A percentile compares a stretch with the other conserved stretches of the same genome.
Evolutionary conservation across 2,888 invertebrate genomes (phyloP).

Genomic region (Agonopterix alstromeriana): DNA sequence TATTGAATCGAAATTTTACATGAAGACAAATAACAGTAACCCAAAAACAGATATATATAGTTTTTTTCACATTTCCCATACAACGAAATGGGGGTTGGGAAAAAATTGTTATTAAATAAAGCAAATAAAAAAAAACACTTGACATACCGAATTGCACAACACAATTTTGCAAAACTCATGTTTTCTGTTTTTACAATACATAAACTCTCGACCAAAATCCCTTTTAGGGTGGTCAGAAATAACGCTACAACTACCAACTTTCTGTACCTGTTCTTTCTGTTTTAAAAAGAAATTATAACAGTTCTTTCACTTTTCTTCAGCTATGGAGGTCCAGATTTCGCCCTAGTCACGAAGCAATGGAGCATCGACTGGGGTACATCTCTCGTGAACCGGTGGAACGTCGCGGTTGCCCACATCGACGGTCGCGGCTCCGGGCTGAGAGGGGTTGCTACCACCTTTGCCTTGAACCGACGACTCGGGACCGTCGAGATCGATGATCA

Average conservation of each 20-base stretch:
- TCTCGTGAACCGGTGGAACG: constrained; percentile 87
- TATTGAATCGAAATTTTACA: no score
- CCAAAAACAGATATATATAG: no score
- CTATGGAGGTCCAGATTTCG: constrained; percentile 95
- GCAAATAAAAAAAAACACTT: no score
- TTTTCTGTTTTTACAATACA: no score
- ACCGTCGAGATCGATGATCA: constrained; percentile 95
- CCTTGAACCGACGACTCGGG: constrained; percentile 89
- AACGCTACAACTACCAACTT: background rate
- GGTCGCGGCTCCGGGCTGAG: constrained; percentile 92
- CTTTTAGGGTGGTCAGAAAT: no score
- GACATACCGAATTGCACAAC: no score
- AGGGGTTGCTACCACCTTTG: constrained; percentile 89
- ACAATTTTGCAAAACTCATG: no score
- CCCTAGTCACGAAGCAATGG: constrained; percentile 89
- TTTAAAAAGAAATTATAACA: background rate
- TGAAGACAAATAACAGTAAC: no score
- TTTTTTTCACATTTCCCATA: no score
- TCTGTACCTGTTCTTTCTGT: background rate
- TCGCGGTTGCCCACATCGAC: constrained; percentile 93
- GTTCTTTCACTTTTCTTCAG: constrained; percentile 50
- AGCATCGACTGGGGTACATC: constrained; percentile 92
- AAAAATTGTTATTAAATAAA: no score
- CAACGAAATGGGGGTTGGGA: no score
- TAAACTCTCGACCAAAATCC: no score